These are phyloP conservation scores for Lasioglossum leucozonium DNA, from an alignment of 2,888 invertebrate species.

Conservation along the genomic window DNA sequence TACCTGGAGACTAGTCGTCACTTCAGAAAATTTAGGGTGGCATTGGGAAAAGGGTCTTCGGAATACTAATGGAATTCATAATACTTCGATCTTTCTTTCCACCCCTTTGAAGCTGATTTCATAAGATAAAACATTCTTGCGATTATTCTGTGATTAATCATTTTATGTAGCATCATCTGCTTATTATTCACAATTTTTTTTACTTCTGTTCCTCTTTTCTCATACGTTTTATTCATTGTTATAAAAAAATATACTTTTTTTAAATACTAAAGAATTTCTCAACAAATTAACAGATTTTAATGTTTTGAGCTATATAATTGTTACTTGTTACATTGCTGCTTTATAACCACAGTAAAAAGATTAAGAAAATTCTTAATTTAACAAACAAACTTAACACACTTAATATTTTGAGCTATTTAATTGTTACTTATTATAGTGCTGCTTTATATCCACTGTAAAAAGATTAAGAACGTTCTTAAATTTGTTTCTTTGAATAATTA, in stretches of 20 bases:
- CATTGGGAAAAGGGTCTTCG: slow-evolving; percentile 5
- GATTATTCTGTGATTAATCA: not conserved
- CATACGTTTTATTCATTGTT: not conserved
- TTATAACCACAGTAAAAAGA: too few species aligned
- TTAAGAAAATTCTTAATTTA: too few species aligned
- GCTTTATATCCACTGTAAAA: too few species aligned
- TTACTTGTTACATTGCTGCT: too few species aligned
- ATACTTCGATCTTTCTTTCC: not conserved
- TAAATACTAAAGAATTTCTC: not conserved
- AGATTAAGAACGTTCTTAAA: too few species aligned
- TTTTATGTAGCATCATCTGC: not conserved
- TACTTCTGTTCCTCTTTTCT: not conserved
- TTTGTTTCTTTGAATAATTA: too few species aligned
- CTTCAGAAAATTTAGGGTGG: slow-evolving; percentile 13
- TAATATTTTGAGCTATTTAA: too few species aligned
- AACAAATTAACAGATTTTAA: too few species aligned
- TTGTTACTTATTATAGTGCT: too few species aligned
- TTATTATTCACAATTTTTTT: not conserved
- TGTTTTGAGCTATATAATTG: too few species aligned
- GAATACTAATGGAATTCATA: slow-evolving; percentile 12
- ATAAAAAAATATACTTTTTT: not conserved
- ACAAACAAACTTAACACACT: too few species aligned
- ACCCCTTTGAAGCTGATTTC: not conserved
- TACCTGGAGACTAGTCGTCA: slow-evolving; percentile 3
- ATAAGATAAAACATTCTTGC: not conserved